These are phyloP conservation scores for Dendronephthya gigantea DNA, from an alignment of 64 coral and sea anemone species.

Conservation along the genomic window DNA sequence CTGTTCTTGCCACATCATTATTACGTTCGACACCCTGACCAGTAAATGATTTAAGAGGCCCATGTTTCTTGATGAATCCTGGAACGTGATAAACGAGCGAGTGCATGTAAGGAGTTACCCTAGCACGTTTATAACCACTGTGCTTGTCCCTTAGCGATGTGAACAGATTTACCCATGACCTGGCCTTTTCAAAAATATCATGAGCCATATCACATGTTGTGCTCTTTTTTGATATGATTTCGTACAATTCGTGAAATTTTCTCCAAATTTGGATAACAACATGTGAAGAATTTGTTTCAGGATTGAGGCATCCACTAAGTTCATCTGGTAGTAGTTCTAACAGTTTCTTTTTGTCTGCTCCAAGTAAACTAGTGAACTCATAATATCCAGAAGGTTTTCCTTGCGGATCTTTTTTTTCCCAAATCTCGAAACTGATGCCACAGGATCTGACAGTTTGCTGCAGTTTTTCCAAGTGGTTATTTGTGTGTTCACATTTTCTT, in stretches of 20 bases:
- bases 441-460: conserved; percentile 12
- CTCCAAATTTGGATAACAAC: no score
- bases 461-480: conserved; percentile 5
- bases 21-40: conserved; percentile 22
- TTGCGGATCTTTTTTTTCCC: conserved; percentile 22
- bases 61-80: not conserved
- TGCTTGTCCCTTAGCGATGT: not conserved
- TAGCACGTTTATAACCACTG: not conserved
- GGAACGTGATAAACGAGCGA: not conserved
- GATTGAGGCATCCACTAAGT: no score
- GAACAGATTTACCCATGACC: not conserved
- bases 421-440: conserved; percentile 25
- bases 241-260: no score
- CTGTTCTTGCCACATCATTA: conserved; percentile 26
- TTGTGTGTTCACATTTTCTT: not conserved
- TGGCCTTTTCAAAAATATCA: conserved; percentile 8
- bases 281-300: no score
- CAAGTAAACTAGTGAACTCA: conserved; percentile 21
- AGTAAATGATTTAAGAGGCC: conserved; percentile 23
- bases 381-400: not conserved
- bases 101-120: not conserved
- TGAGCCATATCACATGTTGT: not conserved
- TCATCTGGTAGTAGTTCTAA: conserved; percentile 9
- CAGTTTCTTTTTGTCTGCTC: conserved; percentile 13
- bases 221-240: not conserved